A percentile compares a stretch with the other conserved stretches of the same genome.
These are phyloP conservation scores for Lasioglossum calceatum DNA, from an alignment of 2,888 invertebrate genomes.

Conservation along the genomic window DNA sequence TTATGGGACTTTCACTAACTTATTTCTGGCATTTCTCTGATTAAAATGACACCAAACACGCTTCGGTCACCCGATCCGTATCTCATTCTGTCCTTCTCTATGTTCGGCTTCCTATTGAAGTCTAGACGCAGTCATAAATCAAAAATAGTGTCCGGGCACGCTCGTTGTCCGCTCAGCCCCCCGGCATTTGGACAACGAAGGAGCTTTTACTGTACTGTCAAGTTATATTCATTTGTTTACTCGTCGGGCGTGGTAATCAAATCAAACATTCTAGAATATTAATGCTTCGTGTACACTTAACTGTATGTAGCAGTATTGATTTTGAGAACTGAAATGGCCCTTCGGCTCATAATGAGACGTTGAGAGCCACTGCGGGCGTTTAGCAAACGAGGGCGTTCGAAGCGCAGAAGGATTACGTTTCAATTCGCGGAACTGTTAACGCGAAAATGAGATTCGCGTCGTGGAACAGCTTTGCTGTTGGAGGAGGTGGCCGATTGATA, in stretches of 20 bases:
- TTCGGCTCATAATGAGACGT: not conserved
- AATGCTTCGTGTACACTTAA: not conserved
- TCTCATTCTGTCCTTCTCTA: too few species aligned
- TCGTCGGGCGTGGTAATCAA: not conserved
- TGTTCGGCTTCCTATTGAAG: too few species aligned
- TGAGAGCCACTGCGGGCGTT: not conserved
- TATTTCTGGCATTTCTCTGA: too few species aligned
- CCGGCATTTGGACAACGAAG: too few species aligned
- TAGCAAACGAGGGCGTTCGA: not conserved
- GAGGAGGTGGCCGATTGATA: not conserved
- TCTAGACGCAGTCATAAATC: too few species aligned
- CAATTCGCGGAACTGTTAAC: not conserved
- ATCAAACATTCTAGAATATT: not conserved
- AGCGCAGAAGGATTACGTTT: slow-evolving; percentile 7
- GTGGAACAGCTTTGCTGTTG: not conserved
- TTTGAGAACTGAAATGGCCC: not conserved
- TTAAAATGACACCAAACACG: too few species aligned
- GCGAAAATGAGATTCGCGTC: slow-evolving; percentile 4
- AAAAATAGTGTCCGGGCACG: too few species aligned
- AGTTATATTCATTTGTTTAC: slow-evolving; percentile 44
- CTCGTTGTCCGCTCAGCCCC: too few species aligned
- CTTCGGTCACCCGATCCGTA: too few species aligned
- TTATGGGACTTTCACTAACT: too few species aligned
- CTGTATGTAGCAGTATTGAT: not conserved
- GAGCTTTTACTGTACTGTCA: too few species aligned